A percentile compares a stretch with the other conserved stretches of the same genome.
Conservation (phyloP, 2,888 invertebrate species). For the Lottia gigantea region DNA sequence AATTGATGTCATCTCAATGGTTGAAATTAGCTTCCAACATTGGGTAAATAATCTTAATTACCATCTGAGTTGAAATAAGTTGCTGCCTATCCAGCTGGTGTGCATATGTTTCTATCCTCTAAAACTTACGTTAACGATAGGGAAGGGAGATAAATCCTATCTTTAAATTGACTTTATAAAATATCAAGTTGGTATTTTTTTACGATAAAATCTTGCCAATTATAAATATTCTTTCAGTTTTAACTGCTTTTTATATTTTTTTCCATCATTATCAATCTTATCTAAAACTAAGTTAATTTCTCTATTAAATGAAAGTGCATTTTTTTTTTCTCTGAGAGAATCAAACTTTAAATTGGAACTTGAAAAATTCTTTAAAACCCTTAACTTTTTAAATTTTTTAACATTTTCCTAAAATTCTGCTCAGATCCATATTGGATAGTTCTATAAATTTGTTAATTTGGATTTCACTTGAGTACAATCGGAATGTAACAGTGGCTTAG, state of each 20-base stretch:
- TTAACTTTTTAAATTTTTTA: no score
- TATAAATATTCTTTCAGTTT: slow-evolving; percentile 2
- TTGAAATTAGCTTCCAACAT: slow-evolving; percentile 18
- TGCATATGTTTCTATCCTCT: not conserved
- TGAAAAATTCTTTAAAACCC: no score
- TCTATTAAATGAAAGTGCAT: not conserved
- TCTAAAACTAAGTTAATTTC: slow-evolving; percentile 9
- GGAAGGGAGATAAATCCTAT: not conserved
- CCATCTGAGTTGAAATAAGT: slow-evolving; percentile 6
- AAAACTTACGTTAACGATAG: no score
- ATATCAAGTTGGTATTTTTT: not conserved
- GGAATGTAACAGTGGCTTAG: not conserved
- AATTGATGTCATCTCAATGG: slow-evolving; percentile 17
- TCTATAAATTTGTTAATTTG: no score
- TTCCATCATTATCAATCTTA: not conserved
- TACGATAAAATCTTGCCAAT: not conserved
- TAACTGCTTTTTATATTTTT: not conserved
- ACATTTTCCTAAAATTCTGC: no score
- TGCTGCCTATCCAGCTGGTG: not conserved
- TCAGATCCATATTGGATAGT: no score
- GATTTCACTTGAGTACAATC: no score
- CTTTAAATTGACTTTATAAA: not conserved
- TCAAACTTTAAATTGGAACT: no score
- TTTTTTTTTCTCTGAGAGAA: no score
- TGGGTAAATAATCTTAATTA: slow-evolving; percentile 19